These are phyloP conservation scores for Anthonomus grandis DNA, from an alignment of 1,140 invertebrate genomes.

Conservation along the genomic window DNA sequence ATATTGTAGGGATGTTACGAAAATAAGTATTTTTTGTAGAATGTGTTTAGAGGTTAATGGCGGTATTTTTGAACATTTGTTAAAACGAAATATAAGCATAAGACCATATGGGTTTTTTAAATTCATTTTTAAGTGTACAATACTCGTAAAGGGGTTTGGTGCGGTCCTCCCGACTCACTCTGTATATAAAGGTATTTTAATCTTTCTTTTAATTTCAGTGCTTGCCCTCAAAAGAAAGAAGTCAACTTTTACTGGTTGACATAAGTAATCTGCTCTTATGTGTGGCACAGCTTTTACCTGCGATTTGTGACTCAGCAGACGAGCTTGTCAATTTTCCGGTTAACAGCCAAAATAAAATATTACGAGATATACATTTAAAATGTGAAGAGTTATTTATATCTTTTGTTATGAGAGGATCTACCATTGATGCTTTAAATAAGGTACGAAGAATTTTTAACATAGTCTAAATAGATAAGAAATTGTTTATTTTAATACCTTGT, in stretches of 20 bases:
- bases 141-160: too few species aligned
- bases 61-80: too few species aligned
- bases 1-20: too few species aligned
- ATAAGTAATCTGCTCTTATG: conserved; percentile 72
- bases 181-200: too few species aligned
- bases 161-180: too few species aligned
- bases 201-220: conserved; percentile 49
- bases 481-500: too few species aligned
- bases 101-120: too few species aligned
- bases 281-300: conserved; percentile 63
- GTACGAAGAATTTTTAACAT: conserved; percentile 49
- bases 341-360: conserved; percentile 58
- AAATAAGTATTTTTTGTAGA: too few species aligned
- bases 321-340: conserved; percentile 59
- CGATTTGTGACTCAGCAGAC: conserved; percentile 59
- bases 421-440: conserved; percentile 69
- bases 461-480: too few species aligned
- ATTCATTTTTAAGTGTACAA: too few species aligned
- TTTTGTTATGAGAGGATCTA: conserved; percentile 65
- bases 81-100: too few species aligned
- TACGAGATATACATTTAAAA: conserved; percentile 74
- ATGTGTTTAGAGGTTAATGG: too few species aligned
- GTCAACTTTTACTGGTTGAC: conserved; percentile 64
- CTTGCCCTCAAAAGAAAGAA: conserved; percentile 57
- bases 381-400: conserved; percentile 70